These are phyloP conservation scores for Zonitis immaculata DNA, from an alignment of 2,888 invertebrate species.

Conservation along the genomic window DNA sequence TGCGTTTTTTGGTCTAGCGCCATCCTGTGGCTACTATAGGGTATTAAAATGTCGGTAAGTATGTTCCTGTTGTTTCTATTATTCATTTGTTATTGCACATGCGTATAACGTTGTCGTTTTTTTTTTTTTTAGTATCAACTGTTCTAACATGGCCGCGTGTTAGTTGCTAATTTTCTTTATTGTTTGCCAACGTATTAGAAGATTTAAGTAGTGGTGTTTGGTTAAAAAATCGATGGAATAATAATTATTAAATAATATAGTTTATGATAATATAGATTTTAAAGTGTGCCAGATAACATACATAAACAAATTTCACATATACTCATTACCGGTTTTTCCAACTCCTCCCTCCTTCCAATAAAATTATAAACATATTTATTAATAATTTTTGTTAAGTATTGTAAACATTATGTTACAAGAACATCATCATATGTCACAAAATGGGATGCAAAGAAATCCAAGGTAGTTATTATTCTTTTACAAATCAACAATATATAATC, in stretches of 20 bases:
- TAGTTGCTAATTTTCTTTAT: constrained; percentile 74
- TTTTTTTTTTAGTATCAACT: constrained; percentile 29
- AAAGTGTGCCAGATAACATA: constrained; percentile 8
- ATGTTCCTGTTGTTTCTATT: too few species aligned
- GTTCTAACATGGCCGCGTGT: constrained; percentile 80
- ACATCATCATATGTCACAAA: constrained; percentile 63
- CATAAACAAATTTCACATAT: constrained; percentile 2
- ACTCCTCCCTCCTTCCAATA: constrained; percentile 28
- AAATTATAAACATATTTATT: background rate
- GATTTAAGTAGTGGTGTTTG: constrained; percentile 53
- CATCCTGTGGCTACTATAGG: too few species aligned
- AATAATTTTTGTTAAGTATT: constrained; percentile 15
- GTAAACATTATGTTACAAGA: constrained; percentile 49
- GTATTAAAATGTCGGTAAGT: too few species aligned
- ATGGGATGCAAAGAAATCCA: constrained; percentile 61
- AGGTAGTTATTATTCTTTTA: constrained; percentile 44
- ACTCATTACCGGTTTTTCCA: constrained; percentile 30
- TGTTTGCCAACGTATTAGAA: constrained; percentile 64
- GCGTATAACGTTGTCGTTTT: background rate
- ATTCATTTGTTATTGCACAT: background rate
- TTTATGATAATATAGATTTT: constrained; percentile 5
- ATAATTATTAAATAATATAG: constrained; percentile 8
- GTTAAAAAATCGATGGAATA: constrained; percentile 33
- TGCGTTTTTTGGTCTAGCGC: too few species aligned
- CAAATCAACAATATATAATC: background rate